Evolutionary conservation across 2,888 invertebrate species (phyloP).

Genomic region (Amphipoea lucens): DNA sequence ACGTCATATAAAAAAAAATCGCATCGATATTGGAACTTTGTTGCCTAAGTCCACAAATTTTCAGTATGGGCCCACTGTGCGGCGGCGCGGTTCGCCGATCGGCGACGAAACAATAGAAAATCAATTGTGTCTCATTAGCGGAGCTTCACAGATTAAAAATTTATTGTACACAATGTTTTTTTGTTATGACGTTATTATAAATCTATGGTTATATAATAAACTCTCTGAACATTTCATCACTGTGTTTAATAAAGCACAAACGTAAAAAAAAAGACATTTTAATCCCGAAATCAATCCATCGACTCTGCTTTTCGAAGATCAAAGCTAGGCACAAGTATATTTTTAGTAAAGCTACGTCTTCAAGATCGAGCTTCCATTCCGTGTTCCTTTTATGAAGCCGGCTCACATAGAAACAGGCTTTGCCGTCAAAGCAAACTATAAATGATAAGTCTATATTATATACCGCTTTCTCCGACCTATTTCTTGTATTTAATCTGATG

Average conservation of each 20-base stretch:
- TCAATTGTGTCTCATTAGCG: no score
- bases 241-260: not conserved
- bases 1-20: no score
- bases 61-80: no score
- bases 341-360: constrained; percentile 4
- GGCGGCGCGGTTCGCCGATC: no score
- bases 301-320: not conserved
- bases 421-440: not conserved
- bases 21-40: no score
- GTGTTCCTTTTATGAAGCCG: not conserved
- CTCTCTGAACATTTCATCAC: not conserved
- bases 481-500: constrained; percentile 3
- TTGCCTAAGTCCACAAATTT: no score
- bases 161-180: no score
- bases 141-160: no score
- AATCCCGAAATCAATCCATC: constrained; percentile 8
- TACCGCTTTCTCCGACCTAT: not conserved
- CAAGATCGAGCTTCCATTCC: constrained; percentile 4
- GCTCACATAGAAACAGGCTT: constrained; percentile 1
- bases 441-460: not conserved
- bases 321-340: not conserved
- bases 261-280: not conserved
- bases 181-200: no score
- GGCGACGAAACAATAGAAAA: no score
- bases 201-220: no score